A percentile compares a stretch with the other conserved stretches of the same genome.
These are phyloP conservation scores for Carabus problematicus DNA, from an alignment of 2,888 invertebrate species.

Conservation along the genomic window DNA sequence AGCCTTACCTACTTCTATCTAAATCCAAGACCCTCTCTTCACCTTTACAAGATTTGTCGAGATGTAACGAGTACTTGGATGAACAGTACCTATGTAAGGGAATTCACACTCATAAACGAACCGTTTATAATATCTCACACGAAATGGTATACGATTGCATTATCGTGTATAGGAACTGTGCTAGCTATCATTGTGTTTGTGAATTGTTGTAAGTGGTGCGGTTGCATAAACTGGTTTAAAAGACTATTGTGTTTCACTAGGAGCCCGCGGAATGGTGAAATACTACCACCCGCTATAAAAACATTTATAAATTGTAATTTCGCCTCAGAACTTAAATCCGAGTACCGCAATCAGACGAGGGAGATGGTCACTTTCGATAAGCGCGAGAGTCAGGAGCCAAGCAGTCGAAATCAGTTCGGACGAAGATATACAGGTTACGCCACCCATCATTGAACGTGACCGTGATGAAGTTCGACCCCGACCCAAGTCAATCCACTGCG, in stretches of 20 bases:
- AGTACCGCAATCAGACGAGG: constrained; percentile 17
- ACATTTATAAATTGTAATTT: constrained; percentile 46
- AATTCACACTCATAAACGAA: constrained; percentile 23
- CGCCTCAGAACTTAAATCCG: constrained; percentile 41
- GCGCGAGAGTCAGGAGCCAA: no score
- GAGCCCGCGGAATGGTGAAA: constrained; percentile 42
- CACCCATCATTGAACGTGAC: not conserved
- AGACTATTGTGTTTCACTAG: constrained; percentile 21
- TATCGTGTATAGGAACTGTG: no score
- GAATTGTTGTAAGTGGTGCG: no score
- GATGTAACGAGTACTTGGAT: constrained; percentile 16
- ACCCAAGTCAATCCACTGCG: not conserved
- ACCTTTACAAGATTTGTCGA: constrained; percentile 35
- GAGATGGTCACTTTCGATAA: constrained; percentile 17
- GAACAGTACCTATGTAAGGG: constrained; percentile 32
- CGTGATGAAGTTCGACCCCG: no score
- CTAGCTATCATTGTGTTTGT: no score
- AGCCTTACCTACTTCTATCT: constrained; percentile 35
- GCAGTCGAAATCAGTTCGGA: not conserved
- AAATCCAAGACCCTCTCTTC: constrained; percentile 41
- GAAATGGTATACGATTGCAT: no score
- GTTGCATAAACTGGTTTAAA: constrained; percentile 15
- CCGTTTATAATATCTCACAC: constrained; percentile 30
- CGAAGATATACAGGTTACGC: not conserved
- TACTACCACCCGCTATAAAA: constrained; percentile 44